phyloP scores from a whole-genome alignment of 2,113 vertebrate genomes.

The Condylura cristata region DNA sequence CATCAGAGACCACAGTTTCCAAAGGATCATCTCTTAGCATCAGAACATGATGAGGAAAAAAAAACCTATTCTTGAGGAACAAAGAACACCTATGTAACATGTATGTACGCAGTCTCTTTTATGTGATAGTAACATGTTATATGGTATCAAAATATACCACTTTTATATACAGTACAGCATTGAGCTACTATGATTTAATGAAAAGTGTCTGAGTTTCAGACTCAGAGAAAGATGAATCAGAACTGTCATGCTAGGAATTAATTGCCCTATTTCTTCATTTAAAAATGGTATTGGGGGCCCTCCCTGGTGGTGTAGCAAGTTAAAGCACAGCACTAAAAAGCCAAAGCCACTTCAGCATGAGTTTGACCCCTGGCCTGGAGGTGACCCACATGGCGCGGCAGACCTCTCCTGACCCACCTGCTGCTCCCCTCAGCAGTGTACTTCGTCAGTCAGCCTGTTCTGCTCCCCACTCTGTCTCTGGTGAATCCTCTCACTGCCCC shows the following conservation, averaged over 20 bases:
- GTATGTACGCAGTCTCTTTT: neutral
- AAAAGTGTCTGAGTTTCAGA: neutral
- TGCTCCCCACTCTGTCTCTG: too few species aligned
- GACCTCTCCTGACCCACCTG: too few species aligned
- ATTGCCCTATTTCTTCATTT: conserved; percentile 17
- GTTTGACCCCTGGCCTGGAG: too few species aligned
- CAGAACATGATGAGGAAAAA: neutral
- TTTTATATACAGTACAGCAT: neutral
- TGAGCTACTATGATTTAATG: neutral
- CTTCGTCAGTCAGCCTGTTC: too few species aligned
- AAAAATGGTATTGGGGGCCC: neutral
- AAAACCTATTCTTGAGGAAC: neutral
- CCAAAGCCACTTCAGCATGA: too few species aligned
- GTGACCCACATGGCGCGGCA: too few species aligned
- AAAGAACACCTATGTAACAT: neutral
- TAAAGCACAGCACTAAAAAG: too few species aligned
- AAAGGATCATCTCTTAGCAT: neutral
- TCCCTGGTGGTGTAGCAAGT: too few species aligned
- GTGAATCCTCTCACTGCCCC: too few species aligned
- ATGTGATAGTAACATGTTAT: neutral
- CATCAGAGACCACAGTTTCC: neutral
- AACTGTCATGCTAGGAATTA: neutral
- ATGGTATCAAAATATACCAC: neutral
- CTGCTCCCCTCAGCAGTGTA: too few species aligned
- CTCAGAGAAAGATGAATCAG: neutral